A percentile compares a stretch with the other conserved stretches of the same genome.
Evolutionary conservation across 2,888 invertebrate species (phyloP).

Genomic region (Diabrotica balteata): DNA sequence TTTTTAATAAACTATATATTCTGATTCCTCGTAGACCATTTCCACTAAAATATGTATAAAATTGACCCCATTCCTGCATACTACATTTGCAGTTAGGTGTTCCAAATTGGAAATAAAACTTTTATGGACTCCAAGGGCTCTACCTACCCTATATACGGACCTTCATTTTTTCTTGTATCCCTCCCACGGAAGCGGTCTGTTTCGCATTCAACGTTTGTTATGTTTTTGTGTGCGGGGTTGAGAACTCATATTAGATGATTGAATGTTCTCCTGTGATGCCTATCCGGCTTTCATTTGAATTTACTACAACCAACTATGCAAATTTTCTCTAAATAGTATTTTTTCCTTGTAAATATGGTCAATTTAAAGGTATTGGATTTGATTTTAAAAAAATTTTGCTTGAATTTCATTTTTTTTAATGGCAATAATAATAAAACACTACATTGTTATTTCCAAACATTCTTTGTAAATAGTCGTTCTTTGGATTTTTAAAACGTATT

Average conservation of each 20-base stretch:
- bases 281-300: constrained; percentile 19
- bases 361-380: no score
- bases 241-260: constrained; percentile 19
- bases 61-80: constrained; percentile 32
- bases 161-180: constrained; percentile 21
- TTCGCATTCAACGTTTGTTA: constrained; percentile 17
- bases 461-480: no score
- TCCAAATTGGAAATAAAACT: constrained; percentile 31
- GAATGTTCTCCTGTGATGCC: constrained; percentile 15
- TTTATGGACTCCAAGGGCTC: constrained; percentile 27
- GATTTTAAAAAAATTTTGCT: no score
- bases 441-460: no score
- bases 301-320: constrained; percentile 6
- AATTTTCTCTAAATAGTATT: no score
- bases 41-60: constrained; percentile 23
- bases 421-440: no score
- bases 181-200: constrained; percentile 13
- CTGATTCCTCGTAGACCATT: constrained; percentile 9
- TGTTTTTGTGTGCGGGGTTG: constrained; percentile 10
- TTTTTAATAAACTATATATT: constrained; percentile 17
- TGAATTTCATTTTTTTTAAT: no score
- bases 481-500: no score
- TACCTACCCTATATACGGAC: constrained; percentile 16
- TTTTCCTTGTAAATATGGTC: no score
- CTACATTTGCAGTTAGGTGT: constrained; percentile 36